A percentile compares a stretch with the other conserved stretches of the same genome.
Conservation (phyloP, 2,113 vertebrate genomes). For the Micronycteris hirsuta region DNA sequence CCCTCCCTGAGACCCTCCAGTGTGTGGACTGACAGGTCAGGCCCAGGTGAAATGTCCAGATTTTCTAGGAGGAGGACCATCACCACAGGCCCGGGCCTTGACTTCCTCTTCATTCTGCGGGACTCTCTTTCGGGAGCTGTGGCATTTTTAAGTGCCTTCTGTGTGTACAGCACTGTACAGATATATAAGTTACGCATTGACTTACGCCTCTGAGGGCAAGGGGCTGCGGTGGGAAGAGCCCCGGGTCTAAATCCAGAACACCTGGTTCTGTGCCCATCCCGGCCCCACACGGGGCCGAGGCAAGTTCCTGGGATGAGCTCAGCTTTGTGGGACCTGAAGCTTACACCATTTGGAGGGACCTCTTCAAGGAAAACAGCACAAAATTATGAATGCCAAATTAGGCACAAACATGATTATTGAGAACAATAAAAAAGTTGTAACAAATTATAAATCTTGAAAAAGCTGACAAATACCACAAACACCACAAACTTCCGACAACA, state of each 20-base stretch:
- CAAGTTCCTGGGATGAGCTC: neutral
- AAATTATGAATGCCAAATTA: neutral
- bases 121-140: neutral
- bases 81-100: neutral
- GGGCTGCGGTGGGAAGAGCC: neutral
- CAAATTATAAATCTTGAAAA: neutral
- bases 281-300: rapidly evolving
- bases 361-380: neutral
- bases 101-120: neutral
- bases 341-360: neutral
- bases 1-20: neutral
- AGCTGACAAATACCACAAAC: neutral
- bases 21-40: neutral
- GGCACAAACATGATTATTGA: neutral
- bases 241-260: neutral
- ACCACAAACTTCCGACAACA: neutral
- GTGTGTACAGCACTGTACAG: neutral
- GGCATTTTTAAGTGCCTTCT: neutral
- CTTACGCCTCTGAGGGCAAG: neutral
- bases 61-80: neutral
- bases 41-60: neutral
- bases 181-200: neutral
- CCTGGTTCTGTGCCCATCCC: neutral
- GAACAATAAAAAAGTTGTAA: neutral
- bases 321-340: neutral